Percentiles rank a stretch among this genome's conserved stretches.
Conservation (phyloP, 2,888 invertebrate genomes). For the Octonoba sinensis region DNA sequence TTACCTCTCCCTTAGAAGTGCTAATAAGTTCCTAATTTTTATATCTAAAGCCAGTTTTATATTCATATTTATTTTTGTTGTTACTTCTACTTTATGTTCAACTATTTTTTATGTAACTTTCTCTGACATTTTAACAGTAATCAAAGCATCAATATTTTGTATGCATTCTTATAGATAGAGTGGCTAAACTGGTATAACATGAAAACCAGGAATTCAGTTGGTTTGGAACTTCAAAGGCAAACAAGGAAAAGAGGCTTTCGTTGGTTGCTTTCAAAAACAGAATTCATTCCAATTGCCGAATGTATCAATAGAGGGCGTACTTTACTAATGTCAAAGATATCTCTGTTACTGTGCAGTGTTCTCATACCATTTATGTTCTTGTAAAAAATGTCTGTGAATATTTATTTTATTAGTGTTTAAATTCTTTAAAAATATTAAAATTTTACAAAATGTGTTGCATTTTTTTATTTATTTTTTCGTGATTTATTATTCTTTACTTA, state of each 20-base stretch:
- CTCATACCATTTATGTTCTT: background rate
- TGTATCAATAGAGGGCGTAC: background rate
- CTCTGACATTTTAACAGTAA: background rate
- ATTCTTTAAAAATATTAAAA: too few species aligned
- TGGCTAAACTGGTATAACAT: conserved; percentile 86
- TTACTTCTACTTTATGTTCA: too few species aligned
- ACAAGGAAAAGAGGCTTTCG: conserved; percentile 80
- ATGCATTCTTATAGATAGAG: conserved; percentile 75
- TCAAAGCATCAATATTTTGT: background rate
- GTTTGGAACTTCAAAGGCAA: conserved; percentile 80
- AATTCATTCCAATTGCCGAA: conserved; percentile 73
- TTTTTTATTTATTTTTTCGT: too few species aligned
- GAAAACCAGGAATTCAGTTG: conserved; percentile 80
- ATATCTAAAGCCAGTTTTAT: too few species aligned
- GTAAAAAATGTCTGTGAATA: background rate
- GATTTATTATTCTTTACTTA: too few species aligned
- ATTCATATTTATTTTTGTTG: too few species aligned
- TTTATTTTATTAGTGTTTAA: background rate
- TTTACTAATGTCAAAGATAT: background rate
- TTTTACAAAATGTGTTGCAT: too few species aligned
- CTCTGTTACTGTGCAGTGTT: background rate
- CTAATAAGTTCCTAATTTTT: too few species aligned
- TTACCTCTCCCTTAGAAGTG: too few species aligned
- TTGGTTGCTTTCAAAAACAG: conserved; percentile 88
- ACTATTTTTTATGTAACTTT: background rate